Evolutionary conservation across 2,797 vertebrate genomes (phyloP).

Genomic region (Rhinatrema bivittatum): DNA sequence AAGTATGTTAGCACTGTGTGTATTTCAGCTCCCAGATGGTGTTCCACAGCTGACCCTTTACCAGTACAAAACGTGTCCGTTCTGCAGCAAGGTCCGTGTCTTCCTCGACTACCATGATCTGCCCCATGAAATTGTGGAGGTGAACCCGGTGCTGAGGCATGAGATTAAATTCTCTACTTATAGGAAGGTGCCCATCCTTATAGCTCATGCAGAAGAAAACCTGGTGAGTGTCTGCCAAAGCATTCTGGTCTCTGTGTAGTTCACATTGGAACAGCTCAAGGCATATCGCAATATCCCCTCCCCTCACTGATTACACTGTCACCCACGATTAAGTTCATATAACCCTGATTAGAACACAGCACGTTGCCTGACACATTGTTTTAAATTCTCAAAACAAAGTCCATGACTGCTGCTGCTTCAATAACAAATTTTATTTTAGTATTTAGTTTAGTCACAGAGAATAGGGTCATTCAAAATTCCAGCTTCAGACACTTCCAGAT

Average conservation of each 20-base stretch:
- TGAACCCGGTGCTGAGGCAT: slow-evolving; percentile 84
- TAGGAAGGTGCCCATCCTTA: slow-evolving; percentile 90
- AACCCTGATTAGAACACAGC: too few relatives aligned
- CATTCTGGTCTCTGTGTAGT: neutral
- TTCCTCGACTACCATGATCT: slow-evolving; percentile 88
- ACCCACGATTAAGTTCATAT: too few relatives aligned
- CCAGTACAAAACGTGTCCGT: slow-evolving; percentile 96
- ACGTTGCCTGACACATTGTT: too few relatives aligned
- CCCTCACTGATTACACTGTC: neutral
- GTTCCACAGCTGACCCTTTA: slow-evolving; percentile 74
- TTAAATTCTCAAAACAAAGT: too few relatives aligned
- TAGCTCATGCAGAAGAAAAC: slow-evolving; percentile 56
- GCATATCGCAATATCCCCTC: neutral
- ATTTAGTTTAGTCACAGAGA: too few relatives aligned
- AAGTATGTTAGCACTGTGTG: too few relatives aligned
- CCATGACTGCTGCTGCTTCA: too few relatives aligned
- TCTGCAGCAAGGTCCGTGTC: slow-evolving; percentile 94
- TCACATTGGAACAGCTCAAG: too few relatives aligned
- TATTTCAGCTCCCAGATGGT: slow-evolving; percentile 33
- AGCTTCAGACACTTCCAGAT: too few relatives aligned
- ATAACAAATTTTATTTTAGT: too few relatives aligned
- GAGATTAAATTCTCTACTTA: slow-evolving; percentile 94
- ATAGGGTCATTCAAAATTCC: too few relatives aligned
- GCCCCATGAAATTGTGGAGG: slow-evolving; percentile 85
- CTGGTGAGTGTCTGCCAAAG: slow-evolving; percentile 57